phyloP scores from a whole-genome alignment of 2,888 invertebrate species.

The Platycheirus rosarum region DNA sequence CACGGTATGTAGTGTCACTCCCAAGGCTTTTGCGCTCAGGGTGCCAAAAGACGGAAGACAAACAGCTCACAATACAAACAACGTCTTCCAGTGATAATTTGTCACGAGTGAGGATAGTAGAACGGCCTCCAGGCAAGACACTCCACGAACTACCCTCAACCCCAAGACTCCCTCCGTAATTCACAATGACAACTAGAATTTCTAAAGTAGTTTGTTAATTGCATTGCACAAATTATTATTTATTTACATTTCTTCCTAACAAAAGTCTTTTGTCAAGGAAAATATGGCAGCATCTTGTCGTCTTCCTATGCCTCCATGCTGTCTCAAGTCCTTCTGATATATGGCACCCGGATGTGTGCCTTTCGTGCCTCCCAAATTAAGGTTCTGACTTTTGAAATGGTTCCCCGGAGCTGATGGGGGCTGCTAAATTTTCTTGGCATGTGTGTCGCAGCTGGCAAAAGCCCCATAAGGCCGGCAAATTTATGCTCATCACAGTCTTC shows the following conservation, averaged over 20 bases:
- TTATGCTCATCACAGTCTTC: slow-evolving; percentile 31
- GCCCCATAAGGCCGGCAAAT: slow-evolving; percentile 26
- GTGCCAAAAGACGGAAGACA: slow-evolving; percentile 47
- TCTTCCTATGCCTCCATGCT: no score
- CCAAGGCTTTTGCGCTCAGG: slow-evolving; percentile 20
- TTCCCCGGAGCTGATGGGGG: slow-evolving; percentile 4
- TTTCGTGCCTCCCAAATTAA: slow-evolving; percentile 58
- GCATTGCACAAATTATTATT: slow-evolving; percentile 69
- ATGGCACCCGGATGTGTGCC: slow-evolving; percentile 60
- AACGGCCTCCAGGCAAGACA: slow-evolving; percentile 19
- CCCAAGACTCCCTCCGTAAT: background rate
- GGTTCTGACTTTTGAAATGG: slow-evolving; percentile 44
- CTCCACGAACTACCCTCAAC: slow-evolving; percentile 2
- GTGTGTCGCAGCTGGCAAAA: background rate
- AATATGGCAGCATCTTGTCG: background rate
- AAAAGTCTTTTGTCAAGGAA: slow-evolving; percentile 26
- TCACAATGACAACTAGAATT: slow-evolving; percentile 43
- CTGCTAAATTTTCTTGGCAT: slow-evolving; percentile 3
- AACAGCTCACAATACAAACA: slow-evolving; percentile 3
- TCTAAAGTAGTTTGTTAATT: slow-evolving; percentile 59
- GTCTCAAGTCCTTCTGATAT: slow-evolving; percentile 52
- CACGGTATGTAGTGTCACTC: background rate
- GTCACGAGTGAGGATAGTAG: slow-evolving; percentile 11
- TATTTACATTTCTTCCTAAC: slow-evolving; percentile 56
- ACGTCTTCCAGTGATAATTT: slow-evolving; percentile 34